A percentile compares a stretch with the other conserved stretches of the same genome.
phyloP scores from a whole-genome alignment of 2,888 invertebrate genomes.

The Epicampocera succincta region DNA sequence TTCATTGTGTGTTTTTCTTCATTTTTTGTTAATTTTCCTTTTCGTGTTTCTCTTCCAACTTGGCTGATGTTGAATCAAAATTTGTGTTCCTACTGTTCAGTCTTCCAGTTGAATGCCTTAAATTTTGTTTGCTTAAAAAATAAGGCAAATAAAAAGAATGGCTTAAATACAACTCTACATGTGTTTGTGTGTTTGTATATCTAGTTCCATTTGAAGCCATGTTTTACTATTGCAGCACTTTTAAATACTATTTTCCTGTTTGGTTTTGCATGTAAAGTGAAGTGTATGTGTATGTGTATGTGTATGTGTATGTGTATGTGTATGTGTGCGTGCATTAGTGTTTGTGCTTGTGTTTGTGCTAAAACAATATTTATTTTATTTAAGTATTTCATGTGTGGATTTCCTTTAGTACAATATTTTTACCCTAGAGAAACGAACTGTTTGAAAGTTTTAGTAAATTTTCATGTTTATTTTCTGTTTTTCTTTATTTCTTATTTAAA shows the following conservation, averaged over 20 bases:
- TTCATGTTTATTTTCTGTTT: conserved; percentile 25
- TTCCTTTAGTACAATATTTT: not conserved
- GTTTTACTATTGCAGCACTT: conserved; percentile 17
- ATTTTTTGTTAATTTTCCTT: not conserved
- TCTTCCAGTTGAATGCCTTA: conserved; percentile 78
- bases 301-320: no score
- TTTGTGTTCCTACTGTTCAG: conserved; percentile 71
- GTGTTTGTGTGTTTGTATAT: not conserved
- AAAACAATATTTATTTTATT: no score
- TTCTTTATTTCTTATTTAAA: conserved; percentile 2
- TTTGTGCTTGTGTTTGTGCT: no score
- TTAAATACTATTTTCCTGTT: conserved; percentile 38
- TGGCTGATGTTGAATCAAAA: conserved; percentile 47
- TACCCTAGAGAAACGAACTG: not conserved
- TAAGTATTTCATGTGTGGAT: no score
- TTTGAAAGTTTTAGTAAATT: conserved; percentile 8
- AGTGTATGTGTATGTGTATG: no score
- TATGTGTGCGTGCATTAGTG: no score
- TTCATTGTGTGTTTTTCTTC: conserved; percentile 7
- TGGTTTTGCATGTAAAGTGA: not conserved
- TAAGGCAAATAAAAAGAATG: conserved; percentile 65
- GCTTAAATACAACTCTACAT: conserved; percentile 24
- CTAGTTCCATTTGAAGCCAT: not conserved
- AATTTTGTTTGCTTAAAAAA: conserved; percentile 44
- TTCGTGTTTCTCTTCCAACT: conserved; percentile 19